Evolutionary conservation across 2,888 invertebrate species (phyloP).

Genomic region (Serripes groenlandicus): DNA sequence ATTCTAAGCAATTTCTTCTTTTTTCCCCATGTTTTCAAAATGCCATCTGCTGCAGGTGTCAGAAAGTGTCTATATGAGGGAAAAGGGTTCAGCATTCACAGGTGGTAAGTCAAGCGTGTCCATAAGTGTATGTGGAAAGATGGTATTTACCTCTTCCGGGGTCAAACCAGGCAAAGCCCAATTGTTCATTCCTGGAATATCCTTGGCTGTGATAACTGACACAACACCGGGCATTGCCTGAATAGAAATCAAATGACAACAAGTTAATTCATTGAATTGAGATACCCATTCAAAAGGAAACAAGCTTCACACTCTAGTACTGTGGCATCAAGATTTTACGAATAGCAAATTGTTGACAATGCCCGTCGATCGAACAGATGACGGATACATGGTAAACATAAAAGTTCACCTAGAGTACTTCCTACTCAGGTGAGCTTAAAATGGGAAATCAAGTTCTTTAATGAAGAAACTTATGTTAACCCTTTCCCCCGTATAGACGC

Average conservation of each 20-base stretch:
- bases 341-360: no score
- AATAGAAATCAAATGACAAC: not conserved
- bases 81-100: not conserved
- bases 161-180: conserved; percentile 15
- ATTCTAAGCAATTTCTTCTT: not conserved
- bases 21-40: not conserved
- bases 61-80: not conserved
- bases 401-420: no score
- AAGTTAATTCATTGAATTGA: no score
- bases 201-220: conserved; percentile 90
- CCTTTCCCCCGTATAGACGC: no score
- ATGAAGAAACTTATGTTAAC: no score
- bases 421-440: no score
- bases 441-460: no score
- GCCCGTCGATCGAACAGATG: no score
- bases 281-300: no score
- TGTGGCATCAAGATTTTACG: no score
- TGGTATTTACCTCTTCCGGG: conserved; percentile 47
- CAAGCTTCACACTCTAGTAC: no score
- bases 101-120: not conserved
- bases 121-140: not conserved
- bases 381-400: no score
- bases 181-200: conserved; percentile 90
- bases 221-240: conserved; percentile 89
- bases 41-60: conserved; percentile 6